Evolutionary conservation across 2,797 vertebrate genomes (phyloP).

Genomic region (Odontamblyopus lacepedii): DNA sequence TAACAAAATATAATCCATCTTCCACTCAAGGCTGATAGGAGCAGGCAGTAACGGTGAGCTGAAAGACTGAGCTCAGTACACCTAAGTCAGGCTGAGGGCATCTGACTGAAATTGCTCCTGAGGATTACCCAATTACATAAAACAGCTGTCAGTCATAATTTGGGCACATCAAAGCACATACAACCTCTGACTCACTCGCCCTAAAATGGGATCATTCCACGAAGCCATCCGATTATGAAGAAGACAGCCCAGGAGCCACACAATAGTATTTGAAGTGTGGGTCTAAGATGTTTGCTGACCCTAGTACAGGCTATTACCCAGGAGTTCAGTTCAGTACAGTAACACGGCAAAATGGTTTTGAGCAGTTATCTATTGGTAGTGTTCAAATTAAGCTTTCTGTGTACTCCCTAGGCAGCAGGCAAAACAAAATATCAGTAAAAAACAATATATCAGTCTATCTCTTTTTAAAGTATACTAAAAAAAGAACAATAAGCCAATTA

Average conservation of each 20-base stretch:
- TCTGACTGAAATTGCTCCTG: constrained; percentile 36
- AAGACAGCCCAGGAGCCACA: constrained; percentile 33
- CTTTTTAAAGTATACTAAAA: no score
- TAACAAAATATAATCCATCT: no score
- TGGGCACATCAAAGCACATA: constrained; percentile 46
- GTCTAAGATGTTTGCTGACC: constrained; percentile 22
- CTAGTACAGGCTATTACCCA: neutral
- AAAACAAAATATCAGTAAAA: no score
- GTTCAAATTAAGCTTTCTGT: no score
- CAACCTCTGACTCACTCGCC: constrained; percentile 46
- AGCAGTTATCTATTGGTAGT: no score
- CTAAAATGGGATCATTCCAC: constrained; percentile 41
- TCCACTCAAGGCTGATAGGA: neutral
- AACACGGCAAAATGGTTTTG: no score
- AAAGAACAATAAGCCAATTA: no score
- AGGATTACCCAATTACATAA: constrained; percentile 51
- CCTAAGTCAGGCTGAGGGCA: constrained; percentile 31
- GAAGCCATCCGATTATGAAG: constrained; percentile 24
- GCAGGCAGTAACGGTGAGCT: constrained; percentile 40
- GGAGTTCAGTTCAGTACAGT: no score
- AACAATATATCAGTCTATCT: no score
- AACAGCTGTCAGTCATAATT: constrained; percentile 55
- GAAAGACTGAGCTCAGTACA: constrained; percentile 16
- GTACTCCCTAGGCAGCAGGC: no score
- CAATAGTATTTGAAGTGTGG: constrained; percentile 13